Evolutionary conservation across 2,113 vertebrate species (phyloP).

Genomic region (Amia ocellicauda): DNA sequence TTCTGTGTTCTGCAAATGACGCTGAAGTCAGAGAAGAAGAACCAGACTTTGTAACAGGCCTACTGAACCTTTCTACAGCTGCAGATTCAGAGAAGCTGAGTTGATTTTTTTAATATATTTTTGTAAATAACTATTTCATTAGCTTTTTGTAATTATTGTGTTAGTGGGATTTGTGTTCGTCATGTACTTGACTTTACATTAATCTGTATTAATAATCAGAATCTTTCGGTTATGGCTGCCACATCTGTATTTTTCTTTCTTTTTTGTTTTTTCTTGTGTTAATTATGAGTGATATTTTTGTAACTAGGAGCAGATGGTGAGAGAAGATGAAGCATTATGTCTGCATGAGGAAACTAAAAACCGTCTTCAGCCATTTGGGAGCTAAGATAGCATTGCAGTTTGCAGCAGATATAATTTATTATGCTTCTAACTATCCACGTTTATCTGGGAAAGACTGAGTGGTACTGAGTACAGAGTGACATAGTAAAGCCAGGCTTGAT

Average conservation of each 20-base stretch:
- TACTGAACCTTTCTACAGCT: too few relatives aligned
- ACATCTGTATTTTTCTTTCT: slow-evolving; percentile 6
- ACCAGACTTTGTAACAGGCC: too few relatives aligned
- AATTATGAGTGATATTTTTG: slow-evolving; percentile 15
- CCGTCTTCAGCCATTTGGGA: slow-evolving; percentile 13
- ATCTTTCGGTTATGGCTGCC: not conserved
- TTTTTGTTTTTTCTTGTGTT: slow-evolving; percentile 12
- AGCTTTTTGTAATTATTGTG: not conserved
- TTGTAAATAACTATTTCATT: too few relatives aligned
- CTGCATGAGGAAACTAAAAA: slow-evolving; percentile 4
- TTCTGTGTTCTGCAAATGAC: too few relatives aligned
- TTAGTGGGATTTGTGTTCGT: not conserved
- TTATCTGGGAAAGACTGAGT: not conserved
- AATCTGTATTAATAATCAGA: not conserved
- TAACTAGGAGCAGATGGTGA: slow-evolving; percentile 17
- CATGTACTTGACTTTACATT: not conserved
- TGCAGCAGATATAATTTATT: not conserved
- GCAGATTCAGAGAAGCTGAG: too few relatives aligned
- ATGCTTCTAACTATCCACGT: not conserved
- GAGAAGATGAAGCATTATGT: slow-evolving; percentile 2
- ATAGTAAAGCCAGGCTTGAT: not conserved
- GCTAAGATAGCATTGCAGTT: not conserved
- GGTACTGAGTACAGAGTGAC: not conserved
- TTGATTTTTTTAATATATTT: too few relatives aligned
- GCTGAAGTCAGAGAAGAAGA: too few relatives aligned